These are phyloP conservation scores for Charadrius vociferus DNA, from an alignment of 2,113 vertebrate species.

Conservation along the genomic window DNA sequence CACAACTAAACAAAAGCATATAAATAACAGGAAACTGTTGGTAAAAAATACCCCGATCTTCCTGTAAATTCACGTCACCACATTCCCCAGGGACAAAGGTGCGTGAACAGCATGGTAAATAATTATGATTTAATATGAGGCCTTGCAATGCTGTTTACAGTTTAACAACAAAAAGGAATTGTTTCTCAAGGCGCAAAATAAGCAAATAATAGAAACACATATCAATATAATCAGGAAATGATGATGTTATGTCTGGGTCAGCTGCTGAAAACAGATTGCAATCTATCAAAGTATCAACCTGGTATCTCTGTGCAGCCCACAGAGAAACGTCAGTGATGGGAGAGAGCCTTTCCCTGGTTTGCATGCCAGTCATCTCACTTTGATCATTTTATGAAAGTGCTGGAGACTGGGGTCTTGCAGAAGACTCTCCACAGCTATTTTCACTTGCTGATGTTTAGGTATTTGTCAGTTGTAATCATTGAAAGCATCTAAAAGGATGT, in stretches of 20 bases:
- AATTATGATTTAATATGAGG: conserved; percentile 92
- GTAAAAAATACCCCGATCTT: conserved; percentile 99
- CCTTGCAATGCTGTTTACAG: conserved; percentile 87
- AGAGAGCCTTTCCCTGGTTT: not conserved
- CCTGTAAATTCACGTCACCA: conserved; percentile 96
- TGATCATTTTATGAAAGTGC: not conserved
- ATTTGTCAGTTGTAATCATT: not conserved
- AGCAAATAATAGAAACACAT: conserved; percentile 85
- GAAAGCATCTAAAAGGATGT: not conserved
- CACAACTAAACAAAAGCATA: conserved; percentile 95
- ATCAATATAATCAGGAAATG: conserved; percentile 87
- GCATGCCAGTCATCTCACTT: not conserved
- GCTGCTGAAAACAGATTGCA: conserved; percentile 78
- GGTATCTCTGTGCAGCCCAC: not conserved
- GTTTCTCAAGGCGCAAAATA: conserved; percentile 85
- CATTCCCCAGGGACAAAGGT: conserved; percentile 93
- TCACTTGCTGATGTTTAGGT: not conserved
- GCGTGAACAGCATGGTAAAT: conserved; percentile 91
- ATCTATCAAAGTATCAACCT: conserved; percentile 73
- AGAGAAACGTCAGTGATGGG: not conserved
- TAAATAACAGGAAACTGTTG: conserved; percentile 99
- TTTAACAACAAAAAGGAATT: conserved; percentile 86
- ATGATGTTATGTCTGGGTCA: conserved; percentile 84
- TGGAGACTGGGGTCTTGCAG: not conserved
- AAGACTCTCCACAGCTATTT: not conserved